Evolutionary conservation across 2,113 vertebrate species (phyloP).

Genomic region (Rafetus swinhoei): DNA sequence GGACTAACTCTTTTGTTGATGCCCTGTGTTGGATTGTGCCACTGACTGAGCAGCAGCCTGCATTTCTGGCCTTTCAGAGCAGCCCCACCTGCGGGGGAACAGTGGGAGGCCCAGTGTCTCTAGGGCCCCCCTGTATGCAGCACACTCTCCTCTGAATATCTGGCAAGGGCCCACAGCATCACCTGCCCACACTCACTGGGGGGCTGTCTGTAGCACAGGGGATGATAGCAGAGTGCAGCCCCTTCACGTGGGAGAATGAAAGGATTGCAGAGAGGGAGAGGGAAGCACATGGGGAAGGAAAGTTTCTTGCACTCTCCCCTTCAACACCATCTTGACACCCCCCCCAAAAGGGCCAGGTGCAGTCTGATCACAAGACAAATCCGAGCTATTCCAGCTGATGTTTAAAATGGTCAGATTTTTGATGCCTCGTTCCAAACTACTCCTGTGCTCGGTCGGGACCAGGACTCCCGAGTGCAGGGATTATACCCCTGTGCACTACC

Average conservation of each 20-base stretch:
- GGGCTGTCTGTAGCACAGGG: background rate
- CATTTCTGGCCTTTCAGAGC: background rate
- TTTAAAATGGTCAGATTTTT: background rate
- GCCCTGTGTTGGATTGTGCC: background rate
- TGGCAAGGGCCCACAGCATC: background rate
- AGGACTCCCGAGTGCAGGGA: background rate
- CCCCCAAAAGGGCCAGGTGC: background rate
- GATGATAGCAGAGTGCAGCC: background rate
- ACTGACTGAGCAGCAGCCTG: background rate
- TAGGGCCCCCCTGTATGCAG: background rate
- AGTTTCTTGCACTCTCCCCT: background rate
- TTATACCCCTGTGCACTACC: background rate
- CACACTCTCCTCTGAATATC: background rate
- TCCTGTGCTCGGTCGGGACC: background rate
- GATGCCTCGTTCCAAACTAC: background rate
- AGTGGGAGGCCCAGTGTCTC: background rate
- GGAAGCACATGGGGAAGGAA: background rate
- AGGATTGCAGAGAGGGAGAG: background rate
- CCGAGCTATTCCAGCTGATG: background rate
- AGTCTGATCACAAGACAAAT: background rate
- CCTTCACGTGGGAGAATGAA: background rate
- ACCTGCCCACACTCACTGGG: background rate
- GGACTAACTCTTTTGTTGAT: constrained; percentile 49
- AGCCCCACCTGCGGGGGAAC: background rate
- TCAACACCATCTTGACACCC: background rate